These are phyloP conservation scores for Lemur catta DNA, from an alignment of 2,797 vertebrate species.

Conservation along the genomic window DNA sequence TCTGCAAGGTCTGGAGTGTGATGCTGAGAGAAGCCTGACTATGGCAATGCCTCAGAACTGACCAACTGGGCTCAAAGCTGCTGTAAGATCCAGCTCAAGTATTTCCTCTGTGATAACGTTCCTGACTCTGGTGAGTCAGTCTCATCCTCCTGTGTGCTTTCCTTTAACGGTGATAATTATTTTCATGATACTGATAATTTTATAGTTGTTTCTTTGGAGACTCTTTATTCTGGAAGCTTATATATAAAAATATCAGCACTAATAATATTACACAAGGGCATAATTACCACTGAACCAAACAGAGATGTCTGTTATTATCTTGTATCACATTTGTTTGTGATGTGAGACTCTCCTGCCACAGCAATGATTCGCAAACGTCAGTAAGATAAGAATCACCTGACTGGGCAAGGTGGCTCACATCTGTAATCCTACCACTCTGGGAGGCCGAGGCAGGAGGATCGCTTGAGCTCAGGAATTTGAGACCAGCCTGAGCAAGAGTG, in stretches of 20 bases:
- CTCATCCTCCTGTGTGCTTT: background rate
- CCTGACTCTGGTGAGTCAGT: background rate
- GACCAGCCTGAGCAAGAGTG: no score
- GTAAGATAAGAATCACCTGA: background rate
- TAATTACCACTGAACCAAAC: background rate
- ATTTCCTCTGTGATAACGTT: conserved; percentile 8
- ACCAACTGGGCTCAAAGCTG: background rate
- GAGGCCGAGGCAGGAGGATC: no score
- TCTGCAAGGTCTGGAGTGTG: background rate
- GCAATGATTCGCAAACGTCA: background rate
- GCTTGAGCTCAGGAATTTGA: no score
- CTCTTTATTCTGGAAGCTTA: background rate
- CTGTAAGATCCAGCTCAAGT: background rate
- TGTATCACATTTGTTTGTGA: background rate
- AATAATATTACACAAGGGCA: background rate
- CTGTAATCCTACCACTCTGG: no score
- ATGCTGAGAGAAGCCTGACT: background rate
- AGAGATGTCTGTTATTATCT: background rate
- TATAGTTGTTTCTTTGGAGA: conserved; percentile 15
- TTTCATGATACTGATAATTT: conserved; percentile 29
- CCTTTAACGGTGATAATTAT: conserved; percentile 17
- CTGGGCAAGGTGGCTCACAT: no score
- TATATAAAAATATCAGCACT: background rate
- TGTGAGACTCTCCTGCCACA: background rate
- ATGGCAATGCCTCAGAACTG: background rate